phyloP scores from a whole-genome alignment of 2,797 vertebrate genomes.

The Ctenosaura bakeri region DNA sequence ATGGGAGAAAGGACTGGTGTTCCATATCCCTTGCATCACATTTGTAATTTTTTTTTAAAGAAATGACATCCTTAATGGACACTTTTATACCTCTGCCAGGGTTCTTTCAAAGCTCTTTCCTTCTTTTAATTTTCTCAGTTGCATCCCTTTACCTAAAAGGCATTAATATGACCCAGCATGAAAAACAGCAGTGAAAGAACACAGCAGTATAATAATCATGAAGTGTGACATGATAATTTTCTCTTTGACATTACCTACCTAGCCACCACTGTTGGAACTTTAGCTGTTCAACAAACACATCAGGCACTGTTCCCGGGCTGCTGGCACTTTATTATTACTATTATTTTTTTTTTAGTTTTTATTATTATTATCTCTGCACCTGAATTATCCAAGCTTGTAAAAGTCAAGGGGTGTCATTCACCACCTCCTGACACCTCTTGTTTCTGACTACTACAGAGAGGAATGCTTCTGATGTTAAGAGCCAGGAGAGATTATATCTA shows the following conservation, averaged over 20 bases:
- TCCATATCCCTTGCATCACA: background rate
- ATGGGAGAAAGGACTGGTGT: background rate
- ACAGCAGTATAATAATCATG: slow-evolving; percentile 61
- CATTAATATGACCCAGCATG: slow-evolving; percentile 37
- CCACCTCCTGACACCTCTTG: slow-evolving; percentile 61
- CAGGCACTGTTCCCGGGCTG: slow-evolving; percentile 60
- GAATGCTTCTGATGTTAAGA: slow-evolving; percentile 69
- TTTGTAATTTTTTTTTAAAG: background rate
- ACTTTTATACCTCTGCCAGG: background rate
- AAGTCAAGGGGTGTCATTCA: slow-evolving; percentile 45
- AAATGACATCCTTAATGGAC: background rate
- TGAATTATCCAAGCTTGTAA: slow-evolving; percentile 67
- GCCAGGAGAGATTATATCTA: slow-evolving; percentile 68
- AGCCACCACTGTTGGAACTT: slow-evolving; percentile 15
- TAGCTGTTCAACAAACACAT: slow-evolving; percentile 61
- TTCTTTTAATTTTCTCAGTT: slow-evolving; percentile 55
- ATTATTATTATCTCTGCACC: slow-evolving; percentile 67
- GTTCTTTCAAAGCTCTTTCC: slow-evolving; percentile 28
- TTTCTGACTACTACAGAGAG: slow-evolving; percentile 69
- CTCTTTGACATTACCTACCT: slow-evolving; percentile 27
- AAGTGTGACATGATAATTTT: slow-evolving; percentile 67
- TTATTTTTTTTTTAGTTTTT: slow-evolving; percentile 67
- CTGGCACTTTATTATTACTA: slow-evolving; percentile 49
- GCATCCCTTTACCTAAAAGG: slow-evolving; percentile 56
- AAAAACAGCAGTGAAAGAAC: slow-evolving; percentile 63